Percentiles rank a stretch among this genome's conserved stretches.
phyloP scores from a whole-genome alignment of 2,113 vertebrate genomes.

The Aspidoscelis tigris region DNA sequence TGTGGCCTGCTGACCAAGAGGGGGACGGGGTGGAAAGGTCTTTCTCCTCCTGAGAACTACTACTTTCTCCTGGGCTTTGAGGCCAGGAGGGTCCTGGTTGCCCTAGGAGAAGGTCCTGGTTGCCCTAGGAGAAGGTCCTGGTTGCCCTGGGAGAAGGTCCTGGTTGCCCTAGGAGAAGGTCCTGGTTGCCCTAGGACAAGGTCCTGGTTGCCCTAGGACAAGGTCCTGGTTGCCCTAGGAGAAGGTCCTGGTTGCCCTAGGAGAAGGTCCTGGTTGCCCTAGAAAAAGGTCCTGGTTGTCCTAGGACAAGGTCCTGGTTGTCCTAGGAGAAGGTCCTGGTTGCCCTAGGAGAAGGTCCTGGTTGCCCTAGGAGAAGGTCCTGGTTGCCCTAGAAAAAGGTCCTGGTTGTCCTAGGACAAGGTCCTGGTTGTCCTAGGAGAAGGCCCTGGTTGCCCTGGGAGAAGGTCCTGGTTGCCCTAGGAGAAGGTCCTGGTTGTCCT shows the following conservation, averaged over 20 bases:
- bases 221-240: no score
- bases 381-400: no score
- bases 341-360: no score
- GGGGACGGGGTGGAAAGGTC: background rate
- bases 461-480: background rate
- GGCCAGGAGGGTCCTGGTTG: background rate
- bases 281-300: no score
- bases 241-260: background rate
- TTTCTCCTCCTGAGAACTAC: background rate
- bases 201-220: no score
- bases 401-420: background rate
- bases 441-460: background rate
- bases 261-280: no score
- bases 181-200: background rate
- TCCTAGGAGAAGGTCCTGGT: background rate
- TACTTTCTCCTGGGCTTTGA: background rate
- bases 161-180: no score
- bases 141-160: no score
- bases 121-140: background rate
- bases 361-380: background rate
- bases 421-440: background rate
- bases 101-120: background rate
- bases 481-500: background rate
- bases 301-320: background rate
- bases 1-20: background rate